Evolutionary conservation across 2,113 vertebrate species (phyloP), one percentile per base, ranked within the genome.

Genomic region (Gambusia affinis): DNA sequence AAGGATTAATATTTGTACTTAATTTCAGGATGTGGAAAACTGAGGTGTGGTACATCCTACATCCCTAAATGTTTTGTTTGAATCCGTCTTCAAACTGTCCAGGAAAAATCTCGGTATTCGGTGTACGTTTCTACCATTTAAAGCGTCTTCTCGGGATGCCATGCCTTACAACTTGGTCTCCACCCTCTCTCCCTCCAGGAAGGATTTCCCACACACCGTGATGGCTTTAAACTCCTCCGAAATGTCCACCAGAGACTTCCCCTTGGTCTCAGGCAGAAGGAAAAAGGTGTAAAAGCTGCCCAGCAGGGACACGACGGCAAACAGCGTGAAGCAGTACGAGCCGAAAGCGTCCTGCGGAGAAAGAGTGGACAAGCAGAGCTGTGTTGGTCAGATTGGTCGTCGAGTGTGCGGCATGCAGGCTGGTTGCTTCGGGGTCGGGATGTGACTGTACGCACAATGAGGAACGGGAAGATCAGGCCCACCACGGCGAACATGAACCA

Each of bases 231-330:
- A 95, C 14, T 94, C 91, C 35, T 89, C 75, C 0, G 89, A 84
- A 80, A 95, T 95, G 85, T 95, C 91, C 80, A 95, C 76, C 3
- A 91, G 42, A 37, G 92, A 94, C 86, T 94, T 95, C 24, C 92
- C 93, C 81, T 94, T 95, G 3, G 95, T 95, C 83, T 95, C 94
- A 1, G 94, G 95, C 71, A 95, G 67, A 66, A 94, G 0, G 73
- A 94, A 87, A 77, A 92, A 93, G 73, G 81, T 37, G 15, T 85
- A 94, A 33, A 94, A 44, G 24, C 78, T 83, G 1, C 80, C 91
- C 30, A 88, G 30, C 82, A 94, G 72, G 67, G 87, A 91, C 4
- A 86, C 11, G 10, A 81, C 81, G 51, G 90, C 84, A 61, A 93
- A 95, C 66, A 94, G 51, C 70, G 93, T 17, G 31, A 95, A 95